Conservation (phyloP, 2,113 vertebrate species). For the Aix galericulata region DNA sequence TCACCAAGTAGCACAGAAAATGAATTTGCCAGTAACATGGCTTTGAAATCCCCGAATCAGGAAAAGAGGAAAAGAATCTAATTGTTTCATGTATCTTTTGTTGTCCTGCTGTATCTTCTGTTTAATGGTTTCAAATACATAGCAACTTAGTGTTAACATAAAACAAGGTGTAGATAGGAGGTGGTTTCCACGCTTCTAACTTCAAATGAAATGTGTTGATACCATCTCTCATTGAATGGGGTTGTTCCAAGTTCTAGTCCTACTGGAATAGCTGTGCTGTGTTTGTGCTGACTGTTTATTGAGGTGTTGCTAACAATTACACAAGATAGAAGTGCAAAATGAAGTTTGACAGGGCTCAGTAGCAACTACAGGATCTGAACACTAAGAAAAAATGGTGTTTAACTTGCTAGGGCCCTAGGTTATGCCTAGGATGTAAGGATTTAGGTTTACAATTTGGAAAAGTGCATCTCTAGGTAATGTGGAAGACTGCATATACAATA, state of each 20-base stretch:
- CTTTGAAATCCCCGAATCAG: neutral
- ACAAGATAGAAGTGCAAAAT: neutral
- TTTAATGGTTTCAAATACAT: neutral
- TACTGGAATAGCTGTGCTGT: neutral
- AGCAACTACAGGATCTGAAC: neutral
- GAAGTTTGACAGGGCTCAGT: neutral
- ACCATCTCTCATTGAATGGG: neutral
- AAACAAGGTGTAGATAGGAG: neutral
- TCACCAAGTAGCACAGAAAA: neutral
- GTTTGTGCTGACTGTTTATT: neutral
- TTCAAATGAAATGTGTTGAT: neutral
- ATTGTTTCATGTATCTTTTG: fast-evolving
- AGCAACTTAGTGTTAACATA: neutral
- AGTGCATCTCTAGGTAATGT: neutral
- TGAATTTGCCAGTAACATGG: neutral
- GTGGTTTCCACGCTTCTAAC: neutral
- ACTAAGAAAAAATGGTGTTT: neutral
- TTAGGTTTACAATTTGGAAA: neutral
- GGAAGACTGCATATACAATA: neutral
- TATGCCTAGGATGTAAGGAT: too few species aligned
- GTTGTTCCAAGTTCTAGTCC: neutral
- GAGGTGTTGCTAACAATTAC: neutral
- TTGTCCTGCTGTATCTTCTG: neutral
- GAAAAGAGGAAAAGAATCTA: neutral
- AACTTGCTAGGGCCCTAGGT: neutral